phyloP scores from a whole-genome alignment of 2,888 invertebrate species.

The Uropetala carovei region DNA sequence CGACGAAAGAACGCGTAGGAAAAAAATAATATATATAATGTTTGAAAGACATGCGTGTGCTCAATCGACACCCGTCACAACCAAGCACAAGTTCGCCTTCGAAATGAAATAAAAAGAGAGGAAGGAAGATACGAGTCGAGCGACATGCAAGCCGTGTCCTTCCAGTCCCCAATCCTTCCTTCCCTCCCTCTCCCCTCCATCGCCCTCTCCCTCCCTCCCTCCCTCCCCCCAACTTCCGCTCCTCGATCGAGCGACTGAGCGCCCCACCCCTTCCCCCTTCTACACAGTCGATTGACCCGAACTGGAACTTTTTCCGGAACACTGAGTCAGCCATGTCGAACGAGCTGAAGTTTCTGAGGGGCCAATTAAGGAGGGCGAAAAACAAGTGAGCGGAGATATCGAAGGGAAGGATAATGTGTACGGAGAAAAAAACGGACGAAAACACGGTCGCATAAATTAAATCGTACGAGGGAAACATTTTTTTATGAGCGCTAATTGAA shows the following conservation, averaged over 20 bases:
- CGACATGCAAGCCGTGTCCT: background rate
- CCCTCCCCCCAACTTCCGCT: background rate
- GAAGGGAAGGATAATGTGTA: background rate
- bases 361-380: slow-evolving; percentile 6
- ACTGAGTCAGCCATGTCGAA: background rate
- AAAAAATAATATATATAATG: too few species aligned
- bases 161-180: background rate
- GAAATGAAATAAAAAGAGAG: background rate
- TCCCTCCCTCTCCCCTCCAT: background rate
- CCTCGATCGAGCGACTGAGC: background rate
- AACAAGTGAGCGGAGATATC: background rate
- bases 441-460: background rate
- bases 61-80: too few species aligned
- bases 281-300: background rate
- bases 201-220: background rate
- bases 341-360: background rate
- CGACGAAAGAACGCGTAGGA: too few species aligned
- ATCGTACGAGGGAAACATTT: background rate
- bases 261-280: background rate
- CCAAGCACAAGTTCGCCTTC: background rate
- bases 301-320: background rate
- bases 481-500: background rate
- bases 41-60: too few species aligned
- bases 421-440: background rate
- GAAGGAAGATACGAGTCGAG: background rate